Conservation (phyloP, 2,113 vertebrate species). For the Brachyhypopomus occidentalis region DNA sequence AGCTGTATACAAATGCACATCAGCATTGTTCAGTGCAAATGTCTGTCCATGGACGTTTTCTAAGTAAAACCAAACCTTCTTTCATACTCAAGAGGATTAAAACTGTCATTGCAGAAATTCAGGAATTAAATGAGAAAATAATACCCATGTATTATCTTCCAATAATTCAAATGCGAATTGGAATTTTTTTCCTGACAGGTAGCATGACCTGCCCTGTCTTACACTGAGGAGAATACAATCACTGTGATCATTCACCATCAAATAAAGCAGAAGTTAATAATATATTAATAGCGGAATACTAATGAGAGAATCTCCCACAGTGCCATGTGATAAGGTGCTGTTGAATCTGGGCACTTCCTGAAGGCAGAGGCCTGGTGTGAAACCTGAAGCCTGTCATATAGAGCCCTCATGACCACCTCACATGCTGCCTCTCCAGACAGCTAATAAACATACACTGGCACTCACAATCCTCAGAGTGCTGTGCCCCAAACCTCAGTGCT, state of each 20-base stretch:
- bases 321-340: conserved; percentile 40
- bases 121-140: too few relatives aligned
- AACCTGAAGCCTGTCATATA: conserved; percentile 35
- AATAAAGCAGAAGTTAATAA: conserved; percentile 48
- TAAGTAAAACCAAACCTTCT: too few relatives aligned
- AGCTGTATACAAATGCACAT: too few relatives aligned
- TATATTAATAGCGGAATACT: conserved; percentile 53
- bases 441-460: neutral
- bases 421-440: neutral
- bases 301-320: conserved; percentile 11
- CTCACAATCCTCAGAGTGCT: neutral
- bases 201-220: neutral
- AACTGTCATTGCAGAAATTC: too few relatives aligned
- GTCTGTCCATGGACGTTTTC: too few relatives aligned
- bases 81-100: too few relatives aligned
- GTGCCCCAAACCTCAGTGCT: neutral
- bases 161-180: too few relatives aligned
- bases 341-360: conserved; percentile 32
- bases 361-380: conserved; percentile 32
- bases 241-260: conserved; percentile 14
- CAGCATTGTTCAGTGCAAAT: too few relatives aligned
- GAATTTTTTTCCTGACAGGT: neutral
- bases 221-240: neutral
- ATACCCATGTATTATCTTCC: too few relatives aligned
- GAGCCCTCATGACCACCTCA: neutral